Conservation (phyloP, 2,888 invertebrate species). For the Hirtodrosophila histrioides region DNA sequence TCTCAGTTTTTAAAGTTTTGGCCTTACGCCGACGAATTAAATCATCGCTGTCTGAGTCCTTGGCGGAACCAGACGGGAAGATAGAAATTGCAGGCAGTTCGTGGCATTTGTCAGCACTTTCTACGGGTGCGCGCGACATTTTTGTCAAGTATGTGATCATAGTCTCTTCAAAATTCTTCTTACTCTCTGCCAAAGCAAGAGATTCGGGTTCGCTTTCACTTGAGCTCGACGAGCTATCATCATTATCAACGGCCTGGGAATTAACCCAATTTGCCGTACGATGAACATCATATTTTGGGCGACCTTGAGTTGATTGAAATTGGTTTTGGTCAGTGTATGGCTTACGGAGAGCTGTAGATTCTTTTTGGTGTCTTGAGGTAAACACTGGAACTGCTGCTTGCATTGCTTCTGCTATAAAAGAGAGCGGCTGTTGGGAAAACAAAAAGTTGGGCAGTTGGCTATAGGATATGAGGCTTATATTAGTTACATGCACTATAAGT, state of each 20-base stretch:
- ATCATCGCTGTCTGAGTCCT: constrained; percentile 24
- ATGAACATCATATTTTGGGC: background rate
- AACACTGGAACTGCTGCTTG: background rate
- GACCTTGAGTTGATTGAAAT: background rate
- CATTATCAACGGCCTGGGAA: background rate
- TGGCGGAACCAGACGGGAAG: background rate
- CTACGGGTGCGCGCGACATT: constrained; percentile 1
- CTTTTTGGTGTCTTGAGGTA: background rate
- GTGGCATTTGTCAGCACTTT: background rate
- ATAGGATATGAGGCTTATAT: background rate
- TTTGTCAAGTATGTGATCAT: constrained; percentile 25
- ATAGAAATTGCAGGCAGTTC: background rate
- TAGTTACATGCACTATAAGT: background rate
- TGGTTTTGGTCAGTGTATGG: background rate
- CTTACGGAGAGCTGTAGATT: background rate
- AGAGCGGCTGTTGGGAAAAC: constrained; percentile 2
- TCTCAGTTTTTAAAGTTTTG: background rate
- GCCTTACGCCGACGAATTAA: constrained; percentile 9
- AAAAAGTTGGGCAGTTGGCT: background rate
- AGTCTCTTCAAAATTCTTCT: background rate
- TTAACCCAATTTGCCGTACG: background rate
- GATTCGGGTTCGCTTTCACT: background rate
- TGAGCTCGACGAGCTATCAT: background rate
- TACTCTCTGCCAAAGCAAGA: background rate
- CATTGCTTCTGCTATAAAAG: constrained; percentile 27